Evolutionary conservation across 35 echinoderm and acorn worm genomes (phyloP).

Genomic region (Apostichopus japonicus): DNA sequence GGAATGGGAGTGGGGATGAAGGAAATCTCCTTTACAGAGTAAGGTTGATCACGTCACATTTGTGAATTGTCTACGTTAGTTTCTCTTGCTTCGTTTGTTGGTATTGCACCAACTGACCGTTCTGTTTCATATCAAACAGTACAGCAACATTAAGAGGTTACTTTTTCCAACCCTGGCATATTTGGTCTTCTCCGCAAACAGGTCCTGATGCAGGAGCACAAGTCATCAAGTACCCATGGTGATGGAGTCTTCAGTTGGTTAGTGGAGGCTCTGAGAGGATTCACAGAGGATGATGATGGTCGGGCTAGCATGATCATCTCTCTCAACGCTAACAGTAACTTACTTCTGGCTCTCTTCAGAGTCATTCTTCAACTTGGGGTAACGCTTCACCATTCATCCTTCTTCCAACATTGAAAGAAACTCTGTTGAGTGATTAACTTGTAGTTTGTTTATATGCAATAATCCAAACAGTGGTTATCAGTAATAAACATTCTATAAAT

Average conservation of each 20-base stretch:
- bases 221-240: not conserved
- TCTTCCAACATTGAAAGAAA: not conserved
- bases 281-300: constrained; percentile 14
- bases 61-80: too few relatives aligned
- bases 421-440: not conserved
- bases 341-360: not conserved
- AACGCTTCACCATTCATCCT: not conserved
- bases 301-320: constrained; percentile 16
- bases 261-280: not conserved
- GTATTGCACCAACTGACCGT: too few relatives aligned
- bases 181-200: not conserved
- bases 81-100: too few relatives aligned
- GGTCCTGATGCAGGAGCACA: constrained; percentile 4
- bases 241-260: not conserved
- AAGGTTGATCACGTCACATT: too few relatives aligned
- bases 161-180: not conserved
- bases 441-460: too few relatives aligned
- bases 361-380: not conserved
- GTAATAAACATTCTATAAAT: too few relatives aligned
- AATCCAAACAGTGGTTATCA: too few relatives aligned
- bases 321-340: not conserved
- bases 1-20: too few relatives aligned
- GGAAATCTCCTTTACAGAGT: too few relatives aligned
- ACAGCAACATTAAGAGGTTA: too few relatives aligned
- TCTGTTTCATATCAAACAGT: too few relatives aligned